Evolutionary conservation across 2,113 vertebrate genomes (phyloP), one percentile per base, ranked within the genome.

Genomic region (Typhlomys cinereus): DNA sequence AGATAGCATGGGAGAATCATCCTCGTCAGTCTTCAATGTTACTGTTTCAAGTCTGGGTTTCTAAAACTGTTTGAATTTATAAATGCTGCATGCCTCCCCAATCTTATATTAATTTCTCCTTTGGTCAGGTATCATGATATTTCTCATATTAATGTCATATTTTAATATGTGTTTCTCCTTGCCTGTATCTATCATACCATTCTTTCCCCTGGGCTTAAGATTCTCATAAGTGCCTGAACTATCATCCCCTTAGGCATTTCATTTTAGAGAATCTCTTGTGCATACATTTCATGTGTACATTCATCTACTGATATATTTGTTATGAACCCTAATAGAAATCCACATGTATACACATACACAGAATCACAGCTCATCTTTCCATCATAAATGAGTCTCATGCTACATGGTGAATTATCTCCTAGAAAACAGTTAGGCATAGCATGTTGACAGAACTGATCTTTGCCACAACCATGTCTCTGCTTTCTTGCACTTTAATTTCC

Each of bases 261-360:
- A 78, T 31, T 66, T 81, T 69, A 50, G 8, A 79, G 88, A 7
- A 44, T 59, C 54, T 75, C 7, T 11, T 8, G 17, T 73, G 46
- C 86, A 36, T 90, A 69, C 7, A 61, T 85, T 85, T 95, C 39
- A 62, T n/a, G 5, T 66, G 39, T 70, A 46, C 46, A 92, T 86
- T 93, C 66, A 81, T 52, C 36, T 46, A 87, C 34, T 39, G 73
- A 48, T 14, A 6, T 27, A 20, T 61, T 79, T 90, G 0, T n/a
- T n/a, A 69, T 67, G 46, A 74, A 48, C 20, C n/a, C 48, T 31
- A 93, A 36, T 41, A 80, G 10, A 50, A 79, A 83, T 36, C n/a
- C 36, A 52, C 29, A 31, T 9, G 25, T 12, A 46, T 52, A 81
- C 7, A 46, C 23, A 90, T 67, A 91, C 2, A 61, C 27, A 89